Base-by-base conservation (phyloP, 2,888 invertebrate genomes). In the Andrena flavipes region DNA sequence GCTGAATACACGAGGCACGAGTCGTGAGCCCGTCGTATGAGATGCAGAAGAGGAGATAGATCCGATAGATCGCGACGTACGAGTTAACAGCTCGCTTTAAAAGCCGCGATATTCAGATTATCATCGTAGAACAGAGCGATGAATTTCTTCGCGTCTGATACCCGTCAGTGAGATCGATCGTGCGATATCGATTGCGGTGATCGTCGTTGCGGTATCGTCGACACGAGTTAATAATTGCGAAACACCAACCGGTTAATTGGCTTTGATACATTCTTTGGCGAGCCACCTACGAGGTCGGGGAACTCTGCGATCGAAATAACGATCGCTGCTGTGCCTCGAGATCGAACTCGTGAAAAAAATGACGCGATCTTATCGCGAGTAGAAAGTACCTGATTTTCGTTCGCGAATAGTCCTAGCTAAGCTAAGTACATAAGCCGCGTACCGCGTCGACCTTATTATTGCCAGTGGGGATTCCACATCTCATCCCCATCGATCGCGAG, bases 371-470 rank as follows among this genome's bases (percentile, higher is more conserved):
- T 56, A 78, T 64, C 72, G 26, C 10, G 30, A 67, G 60, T 70
- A 67, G 81, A 81, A 81, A 81, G 79, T 70, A 20, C 30, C 26
- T 35, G 70, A 70, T 79, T 74, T 74, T 79, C 70, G 51, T 69
- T 4, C 23, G 8, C 33, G 26, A 23, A 65, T 35, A 60, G 26
- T 49, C 42, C 16, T 42, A 42, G 42, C 13, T 4, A 42, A 42
- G 35, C 10, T 35, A 10, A 35, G 35, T 13, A 42, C 0, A 16
- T 16, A 16, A 16, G 16, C 8, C 48, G 8, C 29, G 67, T 67
- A 77, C 33, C 71, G n/a, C 13, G 20, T 42, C 69, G 69, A 63
- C 42, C 69, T 63, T 69, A 62, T 69, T 54, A 20, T 13, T 20
- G 26, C 54, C 68, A 51, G 33, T 60, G 20, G 33, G 67, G 56